Conservation (phyloP, 2,797 vertebrate genomes). For the Sphenodon punctatus region DNA sequence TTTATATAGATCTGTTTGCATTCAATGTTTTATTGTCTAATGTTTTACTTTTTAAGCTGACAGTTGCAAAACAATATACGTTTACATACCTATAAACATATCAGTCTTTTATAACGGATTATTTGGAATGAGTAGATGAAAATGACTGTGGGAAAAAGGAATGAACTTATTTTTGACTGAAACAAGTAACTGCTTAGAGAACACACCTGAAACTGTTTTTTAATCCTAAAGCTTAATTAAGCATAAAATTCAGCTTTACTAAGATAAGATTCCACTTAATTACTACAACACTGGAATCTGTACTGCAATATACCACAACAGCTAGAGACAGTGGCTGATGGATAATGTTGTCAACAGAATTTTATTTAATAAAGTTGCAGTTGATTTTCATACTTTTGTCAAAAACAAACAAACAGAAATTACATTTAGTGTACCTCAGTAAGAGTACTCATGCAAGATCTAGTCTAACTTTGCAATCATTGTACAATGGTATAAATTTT, state of each 20-base stretch:
- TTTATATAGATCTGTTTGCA: too few relatives aligned
- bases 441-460: too few relatives aligned
- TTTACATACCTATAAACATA: too few relatives aligned
- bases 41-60: too few relatives aligned
- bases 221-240: background rate
- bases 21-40: too few relatives aligned
- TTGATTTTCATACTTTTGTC: background rate
- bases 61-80: too few relatives aligned
- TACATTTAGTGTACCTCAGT: too few relatives aligned
- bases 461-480: too few relatives aligned
- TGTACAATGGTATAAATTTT: too few relatives aligned
- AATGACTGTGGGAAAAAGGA: background rate
- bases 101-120: background rate
- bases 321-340: accelerated
- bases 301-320: background rate
- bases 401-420: too few relatives aligned
- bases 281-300: background rate
- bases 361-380: background rate
- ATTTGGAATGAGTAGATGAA: background rate
- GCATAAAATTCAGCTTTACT: background rate
- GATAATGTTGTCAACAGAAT: background rate
- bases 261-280: background rate
- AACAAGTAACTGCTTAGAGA: background rate
- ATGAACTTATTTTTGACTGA: background rate
- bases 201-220: background rate